Percentiles rank a stretch among this genome's conserved stretches.
Evolutionary conservation across 2,888 invertebrate genomes (phyloP).

Genomic region (Orthosia incerta): DNA sequence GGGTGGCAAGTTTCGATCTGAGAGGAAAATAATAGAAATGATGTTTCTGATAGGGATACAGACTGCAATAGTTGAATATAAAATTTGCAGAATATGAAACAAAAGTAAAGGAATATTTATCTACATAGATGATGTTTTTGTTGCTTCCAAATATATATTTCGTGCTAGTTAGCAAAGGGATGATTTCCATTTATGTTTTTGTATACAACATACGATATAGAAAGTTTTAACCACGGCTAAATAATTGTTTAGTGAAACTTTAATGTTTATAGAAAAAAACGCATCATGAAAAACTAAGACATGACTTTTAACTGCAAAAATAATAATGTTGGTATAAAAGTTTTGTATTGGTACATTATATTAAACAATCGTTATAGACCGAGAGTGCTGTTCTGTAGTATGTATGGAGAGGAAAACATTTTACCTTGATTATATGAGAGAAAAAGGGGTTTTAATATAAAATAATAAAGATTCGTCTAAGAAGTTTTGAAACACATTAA

Average conservation of each 20-base stretch:
- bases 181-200: not conserved
- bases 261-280: conserved; percentile 1
- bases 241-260: conserved; percentile 1
- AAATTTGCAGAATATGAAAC: not conserved
- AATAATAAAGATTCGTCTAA: not conserved
- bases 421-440: not conserved
- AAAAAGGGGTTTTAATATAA: not conserved
- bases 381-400: no score
- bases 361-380: no score
- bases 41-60: not conserved
- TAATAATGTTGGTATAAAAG: not conserved
- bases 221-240: not conserved
- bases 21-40: not conserved
- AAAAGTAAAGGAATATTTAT: not conserved
- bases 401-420: not conserved
- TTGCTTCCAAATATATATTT: not conserved
- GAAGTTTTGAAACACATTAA: not conserved
- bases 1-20: not conserved
- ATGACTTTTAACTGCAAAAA: conserved; percentile 5
- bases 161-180: not conserved
- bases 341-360: not conserved
- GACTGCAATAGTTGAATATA: not conserved
- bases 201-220: not conserved
- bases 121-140: not conserved
- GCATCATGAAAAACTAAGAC: no score